A percentile compares a stretch with the other conserved stretches of the same genome.
These are phyloP conservation scores for Labrus mixtus DNA, from an alignment of 2,113 vertebrate species.

Conservation along the genomic window DNA sequence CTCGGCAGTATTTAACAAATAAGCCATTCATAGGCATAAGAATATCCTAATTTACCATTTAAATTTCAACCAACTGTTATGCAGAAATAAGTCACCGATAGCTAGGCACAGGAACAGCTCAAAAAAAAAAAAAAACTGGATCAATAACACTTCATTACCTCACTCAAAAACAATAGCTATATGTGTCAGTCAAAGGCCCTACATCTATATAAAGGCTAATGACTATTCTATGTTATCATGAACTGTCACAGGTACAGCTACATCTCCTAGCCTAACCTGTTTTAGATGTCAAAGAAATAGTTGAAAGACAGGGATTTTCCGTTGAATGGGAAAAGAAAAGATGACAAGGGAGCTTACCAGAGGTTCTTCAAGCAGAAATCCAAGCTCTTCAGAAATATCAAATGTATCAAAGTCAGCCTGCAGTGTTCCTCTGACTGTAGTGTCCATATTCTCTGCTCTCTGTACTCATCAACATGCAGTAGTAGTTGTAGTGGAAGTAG, in stretches of 20 bases:
- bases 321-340: slow-evolving; percentile 9
- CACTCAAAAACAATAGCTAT: slow-evolving; percentile 22
- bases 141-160: slow-evolving; percentile 23
- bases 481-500: background rate
- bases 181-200: slow-evolving; percentile 8
- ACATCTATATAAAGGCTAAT: no score
- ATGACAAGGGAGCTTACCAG: slow-evolving; percentile 52
- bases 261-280: background rate
- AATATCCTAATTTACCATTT: background rate
- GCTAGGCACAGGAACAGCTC: background rate
- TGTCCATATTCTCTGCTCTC: slow-evolving; percentile 45
- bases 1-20: no score
- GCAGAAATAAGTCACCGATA: background rate
- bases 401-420: slow-evolving; percentile 61
- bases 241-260: background rate
- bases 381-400: slow-evolving; percentile 66
- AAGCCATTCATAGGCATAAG: background rate
- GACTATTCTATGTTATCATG: background rate
- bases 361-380: slow-evolving; percentile 72
- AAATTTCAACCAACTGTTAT: background rate
- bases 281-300: background rate
- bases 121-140: background rate
- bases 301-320: background rate
- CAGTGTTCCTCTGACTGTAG: slow-evolving; percentile 44
- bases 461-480: no score